These are phyloP conservation scores for Emydocephalus ijimae DNA, from an alignment of 2,113 vertebrate species.

Conservation along the genomic window DNA sequence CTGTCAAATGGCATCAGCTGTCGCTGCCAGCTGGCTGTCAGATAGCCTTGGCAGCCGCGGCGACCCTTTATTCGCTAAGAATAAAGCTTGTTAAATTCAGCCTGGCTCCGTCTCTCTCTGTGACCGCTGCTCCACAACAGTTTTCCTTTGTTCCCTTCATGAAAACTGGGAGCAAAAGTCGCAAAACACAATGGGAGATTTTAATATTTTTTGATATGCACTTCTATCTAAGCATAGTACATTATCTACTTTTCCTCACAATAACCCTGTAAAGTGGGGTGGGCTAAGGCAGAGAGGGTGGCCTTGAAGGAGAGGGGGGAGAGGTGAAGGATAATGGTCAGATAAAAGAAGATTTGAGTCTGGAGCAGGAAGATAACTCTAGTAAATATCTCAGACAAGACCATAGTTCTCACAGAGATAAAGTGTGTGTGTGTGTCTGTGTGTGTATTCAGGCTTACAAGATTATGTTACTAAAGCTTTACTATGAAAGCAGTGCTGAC, in stretches of 20 bases:
- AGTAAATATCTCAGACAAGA: neutral
- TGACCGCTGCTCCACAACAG: too few species aligned
- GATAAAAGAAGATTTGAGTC: neutral
- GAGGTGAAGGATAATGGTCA: neutral
- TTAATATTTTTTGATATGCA: neutral
- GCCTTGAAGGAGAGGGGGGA: neutral
- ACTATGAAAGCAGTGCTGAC: neutral
- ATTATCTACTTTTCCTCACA: neutral
- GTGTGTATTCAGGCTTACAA: neutral
- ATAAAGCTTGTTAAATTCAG: too few species aligned
- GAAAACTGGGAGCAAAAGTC: neutral
- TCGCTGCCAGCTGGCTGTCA: too few species aligned
- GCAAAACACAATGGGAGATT: neutral
- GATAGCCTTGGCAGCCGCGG: too few species aligned
- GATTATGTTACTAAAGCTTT: neutral
- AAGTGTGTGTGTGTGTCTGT: too few species aligned
- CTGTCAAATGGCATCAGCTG: too few species aligned
- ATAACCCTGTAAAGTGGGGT: neutral
- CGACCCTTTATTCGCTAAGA: too few species aligned
- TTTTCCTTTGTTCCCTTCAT: neutral
- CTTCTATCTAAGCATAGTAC: neutral
- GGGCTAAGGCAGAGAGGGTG: neutral
- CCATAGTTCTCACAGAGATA: neutral
- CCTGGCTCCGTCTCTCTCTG: too few species aligned
- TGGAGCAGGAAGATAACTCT: neutral